A percentile compares a stretch with the other conserved stretches of the same genome.
Evolutionary conservation across 2,113 vertebrate genomes (phyloP).

Genomic region (Gulo gulo): DNA sequence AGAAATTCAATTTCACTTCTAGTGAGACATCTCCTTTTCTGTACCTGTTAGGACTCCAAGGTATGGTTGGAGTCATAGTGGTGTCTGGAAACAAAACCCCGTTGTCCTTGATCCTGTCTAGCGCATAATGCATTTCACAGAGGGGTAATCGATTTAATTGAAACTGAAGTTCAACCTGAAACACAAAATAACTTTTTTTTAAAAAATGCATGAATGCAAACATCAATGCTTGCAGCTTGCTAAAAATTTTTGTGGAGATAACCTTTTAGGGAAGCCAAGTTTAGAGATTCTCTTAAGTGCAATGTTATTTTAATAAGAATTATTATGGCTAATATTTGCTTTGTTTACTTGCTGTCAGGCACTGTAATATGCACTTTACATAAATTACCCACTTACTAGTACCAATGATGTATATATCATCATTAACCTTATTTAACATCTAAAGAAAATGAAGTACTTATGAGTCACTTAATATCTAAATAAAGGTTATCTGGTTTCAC

Average conservation of each 20-base stretch:
- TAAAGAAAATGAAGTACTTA: background rate
- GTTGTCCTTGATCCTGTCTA: slow-evolving; percentile 98
- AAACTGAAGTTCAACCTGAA: slow-evolving; percentile 99
- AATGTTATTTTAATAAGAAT: background rate
- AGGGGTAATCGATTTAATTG: slow-evolving; percentile 97
- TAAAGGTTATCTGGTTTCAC: background rate
- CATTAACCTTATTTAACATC: background rate
- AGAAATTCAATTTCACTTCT: slow-evolving; percentile 42
- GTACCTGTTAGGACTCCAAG: slow-evolving; percentile 99
- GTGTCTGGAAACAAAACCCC: slow-evolving; percentile 95
- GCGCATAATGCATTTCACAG: slow-evolving; percentile 99
- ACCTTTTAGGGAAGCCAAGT: background rate
- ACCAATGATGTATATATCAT: background rate
- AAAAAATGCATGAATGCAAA: background rate
- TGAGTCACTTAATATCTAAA: slow-evolving; percentile 8
- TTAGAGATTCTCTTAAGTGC: background rate
- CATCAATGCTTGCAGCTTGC: background rate
- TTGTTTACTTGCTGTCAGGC: background rate
- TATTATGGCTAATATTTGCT: background rate
- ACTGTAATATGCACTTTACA: background rate
- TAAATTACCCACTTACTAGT: background rate
- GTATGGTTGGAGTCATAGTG: slow-evolving; percentile 94
- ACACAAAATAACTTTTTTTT: slow-evolving; percentile 38
- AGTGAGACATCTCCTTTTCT: background rate
- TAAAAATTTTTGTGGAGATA: background rate